Base-by-base conservation (phyloP, 2,113 vertebrate species). In the Trichomycterus rosablanca region DNA sequence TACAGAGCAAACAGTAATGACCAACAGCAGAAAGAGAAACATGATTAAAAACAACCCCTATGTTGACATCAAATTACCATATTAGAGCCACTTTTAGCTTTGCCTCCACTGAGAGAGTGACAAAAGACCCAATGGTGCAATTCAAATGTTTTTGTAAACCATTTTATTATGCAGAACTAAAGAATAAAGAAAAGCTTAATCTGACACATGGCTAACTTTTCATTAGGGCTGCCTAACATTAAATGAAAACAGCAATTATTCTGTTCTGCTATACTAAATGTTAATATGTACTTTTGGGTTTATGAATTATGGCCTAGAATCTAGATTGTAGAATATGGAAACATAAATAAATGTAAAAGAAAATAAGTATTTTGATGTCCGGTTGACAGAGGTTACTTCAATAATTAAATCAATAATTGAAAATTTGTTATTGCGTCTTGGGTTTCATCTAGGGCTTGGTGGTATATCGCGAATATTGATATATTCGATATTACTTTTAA, bases 121-220 rank as follows among this genome's bases (percentile, higher is more conserved):
- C 53, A 49, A 64, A 40, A 49, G 49, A 44, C 51, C 52, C 44
- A 50, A 56, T 69, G 49, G 28, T 66, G 26, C 26, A 30, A 7
- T 32, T 64, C 63, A 68, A 69, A 54, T 59, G 63, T 50, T 71
- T 71, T 65, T n/a, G 11, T 32, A 51, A 46, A 22, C 34, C n/a
- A 19, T 50, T 26, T 5, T 23, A 48, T 59, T 37, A 37, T 8
- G 5, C 42, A 45, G 12, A 59, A n/a, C 7, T 12, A 4, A 32
- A 60, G 35, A 50, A 26, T 10, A 39, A 7, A 18, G 7, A 49
- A 19, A 28, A 11, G 20, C 6, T 40, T 32, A 15, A 23, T 24
- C 34, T 51, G 16, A 40, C 10, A 37, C 5, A 16, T 3, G 26
- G 34, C 22, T 34, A 50, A 37, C 30, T 51, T n/a, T n/a, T n/a